These are phyloP conservation scores for Plectrocnemia conspersa DNA, from an alignment of 1,140 invertebrate genomes.

Conservation along the genomic window DNA sequence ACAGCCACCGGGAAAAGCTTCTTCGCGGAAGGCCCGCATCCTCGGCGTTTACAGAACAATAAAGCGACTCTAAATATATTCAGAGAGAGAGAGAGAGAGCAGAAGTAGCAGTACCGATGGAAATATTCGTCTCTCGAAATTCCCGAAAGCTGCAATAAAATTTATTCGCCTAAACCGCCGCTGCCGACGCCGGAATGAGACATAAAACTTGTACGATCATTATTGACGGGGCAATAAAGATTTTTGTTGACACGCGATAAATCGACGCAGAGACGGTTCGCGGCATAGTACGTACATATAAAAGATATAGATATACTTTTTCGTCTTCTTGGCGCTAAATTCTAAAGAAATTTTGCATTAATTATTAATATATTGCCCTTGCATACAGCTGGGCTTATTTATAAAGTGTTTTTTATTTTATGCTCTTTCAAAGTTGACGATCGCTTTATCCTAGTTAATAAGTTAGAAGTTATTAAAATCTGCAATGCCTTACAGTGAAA, in stretches of 20 bases:
- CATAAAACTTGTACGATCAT: conserved; percentile 14
- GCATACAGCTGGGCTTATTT: no score
- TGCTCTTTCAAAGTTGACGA: no score
- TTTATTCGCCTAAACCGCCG: conserved; percentile 10
- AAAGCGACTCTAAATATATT: conserved; percentile 8
- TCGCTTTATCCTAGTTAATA: no score
- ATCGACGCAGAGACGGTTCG: background rate
- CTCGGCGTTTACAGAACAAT: background rate
- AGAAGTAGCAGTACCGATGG: no score
- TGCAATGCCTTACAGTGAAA: no score
- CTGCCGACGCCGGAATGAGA: conserved; percentile 4
- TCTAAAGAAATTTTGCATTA: no score
- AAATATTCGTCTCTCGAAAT: conserved; percentile 3
- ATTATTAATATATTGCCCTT: no score
- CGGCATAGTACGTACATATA: background rate
- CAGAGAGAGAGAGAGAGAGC: no score
- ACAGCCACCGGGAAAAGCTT: background rate
- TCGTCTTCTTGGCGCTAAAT: no score
- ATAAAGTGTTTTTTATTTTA: no score
- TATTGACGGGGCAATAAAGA: conserved; percentile 15
- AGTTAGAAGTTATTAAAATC: no score
- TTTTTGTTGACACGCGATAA: conserved; percentile 10
- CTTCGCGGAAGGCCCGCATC: background rate
- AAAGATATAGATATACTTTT: background rate
- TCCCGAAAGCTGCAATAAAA: conserved; percentile 7